Evolutionary conservation across 2,113 vertebrate species (phyloP), one percentile per base, ranked within the genome.

Genomic region (Burhinus oedicnemus): DNA sequence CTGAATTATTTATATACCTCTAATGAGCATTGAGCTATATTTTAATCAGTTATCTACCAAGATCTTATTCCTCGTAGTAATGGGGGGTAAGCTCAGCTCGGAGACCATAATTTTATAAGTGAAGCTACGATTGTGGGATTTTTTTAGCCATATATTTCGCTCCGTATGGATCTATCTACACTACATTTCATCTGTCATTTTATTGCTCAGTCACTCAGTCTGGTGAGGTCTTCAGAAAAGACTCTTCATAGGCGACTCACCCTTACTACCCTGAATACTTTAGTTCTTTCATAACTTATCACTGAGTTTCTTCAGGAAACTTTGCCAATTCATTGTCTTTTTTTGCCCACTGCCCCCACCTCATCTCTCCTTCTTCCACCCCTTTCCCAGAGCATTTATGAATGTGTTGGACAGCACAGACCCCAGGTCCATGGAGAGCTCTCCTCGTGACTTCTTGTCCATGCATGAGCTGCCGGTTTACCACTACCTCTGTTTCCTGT

Each of bases 11-110:
- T 58, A 15, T 19, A 27, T 57, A 42, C 34, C 44, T 51, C 15
- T 64, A 68, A 40, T 0, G 0, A 85, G 12, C 32, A 60, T 0
- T 40, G 49, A 69, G 8, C 44, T 64, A 1, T 32, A 15, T 88
- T 85, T 78, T 71, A 15, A 45, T 45, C 38, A 30, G 14, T 36
- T n/a, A 16, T 8, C 38, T 60, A 11, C 15, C 18, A 40, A 29
- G 29, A 38, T 65, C 29, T 91, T 66, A 34, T 5, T 87, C 18
- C 18, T 16, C 13, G 4, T 20, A 22, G 29, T 47, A 29, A 40
- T 23, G 12, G 11, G 9, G 4, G 6, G 4, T 70, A 66, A 86
- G 26, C 14, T 86, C 25, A 86, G 12, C 11, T 75, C 40, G 65
- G 25, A 71, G 65, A 32, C 9, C 8, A 3, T 30, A 0, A 21